Evolutionary conservation across 2,113 vertebrate genomes (phyloP).

Genomic region (Monopterus albus): DNA sequence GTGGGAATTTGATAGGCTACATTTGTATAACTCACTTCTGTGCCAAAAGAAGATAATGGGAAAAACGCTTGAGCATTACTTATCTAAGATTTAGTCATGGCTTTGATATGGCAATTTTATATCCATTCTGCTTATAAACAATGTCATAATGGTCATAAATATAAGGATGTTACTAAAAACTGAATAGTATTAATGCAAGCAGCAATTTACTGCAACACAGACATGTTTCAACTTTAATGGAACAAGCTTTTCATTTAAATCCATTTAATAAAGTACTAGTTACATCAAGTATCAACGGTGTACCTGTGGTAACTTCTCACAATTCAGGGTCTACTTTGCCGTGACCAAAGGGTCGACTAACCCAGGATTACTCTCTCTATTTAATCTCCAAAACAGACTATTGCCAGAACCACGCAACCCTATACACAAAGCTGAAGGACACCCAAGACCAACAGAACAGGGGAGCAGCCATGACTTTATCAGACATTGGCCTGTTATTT

Average conservation of each 20-base stretch:
- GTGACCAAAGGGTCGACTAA: slow-evolving; percentile 13
- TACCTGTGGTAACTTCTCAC: too few species aligned
- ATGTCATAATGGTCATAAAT: not conserved
- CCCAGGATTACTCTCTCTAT: slow-evolving; percentile 3
- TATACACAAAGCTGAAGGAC: slow-evolving; percentile 30
- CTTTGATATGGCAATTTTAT: not conserved
- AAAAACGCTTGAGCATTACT: slow-evolving; percentile 8
- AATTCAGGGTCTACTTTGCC: not conserved
- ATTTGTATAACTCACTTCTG: slow-evolving; percentile 44
- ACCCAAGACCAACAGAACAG: slow-evolving; percentile 44
- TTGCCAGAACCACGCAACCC: slow-evolving; percentile 18
- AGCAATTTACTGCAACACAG: not conserved
- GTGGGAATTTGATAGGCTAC: slow-evolving; percentile 64
- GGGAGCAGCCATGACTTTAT: slow-evolving; percentile 33
- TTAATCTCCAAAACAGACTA: slow-evolving; percentile 35
- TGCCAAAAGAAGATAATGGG: slow-evolving; percentile 37
- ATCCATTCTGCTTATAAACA: not conserved
- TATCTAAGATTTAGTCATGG: not conserved
- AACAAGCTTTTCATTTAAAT: not conserved
- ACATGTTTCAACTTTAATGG: not conserved
- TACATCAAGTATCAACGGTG: not conserved
- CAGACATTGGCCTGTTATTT: slow-evolving; percentile 46
- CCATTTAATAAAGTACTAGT: not conserved
- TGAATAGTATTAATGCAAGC: not conserved
- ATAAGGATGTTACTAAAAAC: not conserved